Evolutionary conservation across 2,113 vertebrate species (phyloP).

Genomic region (Platysteira castanea): DNA sequence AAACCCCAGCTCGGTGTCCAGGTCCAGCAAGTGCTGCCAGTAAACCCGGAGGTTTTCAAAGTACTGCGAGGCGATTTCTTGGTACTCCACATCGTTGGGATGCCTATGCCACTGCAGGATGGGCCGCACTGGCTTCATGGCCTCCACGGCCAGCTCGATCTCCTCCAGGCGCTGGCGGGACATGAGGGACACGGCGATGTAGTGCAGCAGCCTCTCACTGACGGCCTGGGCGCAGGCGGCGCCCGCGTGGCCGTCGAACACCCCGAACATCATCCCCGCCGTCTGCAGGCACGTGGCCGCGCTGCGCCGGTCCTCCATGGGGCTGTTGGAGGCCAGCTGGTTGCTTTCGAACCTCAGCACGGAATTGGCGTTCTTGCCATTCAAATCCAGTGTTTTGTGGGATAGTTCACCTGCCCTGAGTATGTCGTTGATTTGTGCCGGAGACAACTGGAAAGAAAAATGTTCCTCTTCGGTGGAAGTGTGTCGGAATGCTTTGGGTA

Average conservation of each 20-base stretch:
- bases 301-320: constrained; percentile 87
- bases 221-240: constrained; percentile 89
- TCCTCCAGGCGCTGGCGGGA: constrained; percentile 80
- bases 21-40: constrained; percentile 90
- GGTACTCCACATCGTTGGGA: constrained; percentile 78
- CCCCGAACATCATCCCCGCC: constrained; percentile 89
- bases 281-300: constrained; percentile 86
- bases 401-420: constrained; percentile 82
- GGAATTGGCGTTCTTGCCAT: constrained; percentile 68
- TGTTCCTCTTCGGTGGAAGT: constrained; percentile 76
- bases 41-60: constrained; percentile 88
- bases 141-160: constrained; percentile 85
- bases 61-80: constrained; percentile 81
- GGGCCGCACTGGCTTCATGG: constrained; percentile 79
- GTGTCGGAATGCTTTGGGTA: constrained; percentile 66
- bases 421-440: constrained; percentile 80
- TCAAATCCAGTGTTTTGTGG: constrained; percentile 73
- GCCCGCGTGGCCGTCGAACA: constrained; percentile 93
- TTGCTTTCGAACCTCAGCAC: constrained; percentile 91
- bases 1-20: constrained; percentile 79
- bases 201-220: constrained; percentile 89
- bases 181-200: constrained; percentile 88
- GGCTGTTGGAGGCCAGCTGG: constrained; percentile 87
- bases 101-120: constrained; percentile 90
- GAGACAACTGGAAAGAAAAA: constrained; percentile 80